Percentiles rank a stretch among this genome's conserved stretches.
Conservation (phyloP, 30 jellyfish, hydroid and myxozoan species). For the Hydra vulgaris region DNA sequence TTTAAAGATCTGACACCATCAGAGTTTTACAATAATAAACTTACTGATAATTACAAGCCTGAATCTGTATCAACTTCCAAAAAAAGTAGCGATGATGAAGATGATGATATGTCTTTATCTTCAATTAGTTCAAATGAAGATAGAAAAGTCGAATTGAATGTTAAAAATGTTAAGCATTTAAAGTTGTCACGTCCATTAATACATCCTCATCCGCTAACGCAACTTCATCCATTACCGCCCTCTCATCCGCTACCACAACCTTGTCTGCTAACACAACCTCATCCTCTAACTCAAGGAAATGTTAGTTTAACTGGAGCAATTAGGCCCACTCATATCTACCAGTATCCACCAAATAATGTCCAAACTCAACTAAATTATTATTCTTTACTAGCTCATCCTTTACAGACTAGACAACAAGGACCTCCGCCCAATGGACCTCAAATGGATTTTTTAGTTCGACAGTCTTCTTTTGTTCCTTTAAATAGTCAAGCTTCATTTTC, state of each 20-base stretch:
- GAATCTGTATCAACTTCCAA: conserved; percentile 46
- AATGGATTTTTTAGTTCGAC: neutral
- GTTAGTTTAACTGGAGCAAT: neutral
- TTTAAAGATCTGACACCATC: conserved; percentile 20
- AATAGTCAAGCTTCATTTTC: neutral
- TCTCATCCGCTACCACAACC: neutral
- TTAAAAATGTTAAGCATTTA: conserved; percentile 10
- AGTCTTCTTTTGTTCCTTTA: neutral
- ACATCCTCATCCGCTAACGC: neutral
- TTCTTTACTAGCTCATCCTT: neutral
- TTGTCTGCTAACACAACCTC: conserved; percentile 6
- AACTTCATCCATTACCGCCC: conserved; percentile 13
- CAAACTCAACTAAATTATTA: neutral
- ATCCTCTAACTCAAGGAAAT: neutral
- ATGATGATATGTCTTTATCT: conserved; percentile 95
- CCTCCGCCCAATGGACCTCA: neutral
- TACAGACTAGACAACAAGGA: neutral
- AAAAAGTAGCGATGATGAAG: conserved; percentile 80
- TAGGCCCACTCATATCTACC: neutral
- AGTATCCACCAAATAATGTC: neutral
- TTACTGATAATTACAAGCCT: conserved; percentile 66
- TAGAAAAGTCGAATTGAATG: conserved; percentile 53
- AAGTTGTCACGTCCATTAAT: neutral
- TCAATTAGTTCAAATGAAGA: conserved; percentile 95
- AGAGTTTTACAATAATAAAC: neutral